These are phyloP conservation scores for Thalassarche chlororhynchos DNA, from an alignment of 2,113 vertebrate species.

Conservation along the genomic window DNA sequence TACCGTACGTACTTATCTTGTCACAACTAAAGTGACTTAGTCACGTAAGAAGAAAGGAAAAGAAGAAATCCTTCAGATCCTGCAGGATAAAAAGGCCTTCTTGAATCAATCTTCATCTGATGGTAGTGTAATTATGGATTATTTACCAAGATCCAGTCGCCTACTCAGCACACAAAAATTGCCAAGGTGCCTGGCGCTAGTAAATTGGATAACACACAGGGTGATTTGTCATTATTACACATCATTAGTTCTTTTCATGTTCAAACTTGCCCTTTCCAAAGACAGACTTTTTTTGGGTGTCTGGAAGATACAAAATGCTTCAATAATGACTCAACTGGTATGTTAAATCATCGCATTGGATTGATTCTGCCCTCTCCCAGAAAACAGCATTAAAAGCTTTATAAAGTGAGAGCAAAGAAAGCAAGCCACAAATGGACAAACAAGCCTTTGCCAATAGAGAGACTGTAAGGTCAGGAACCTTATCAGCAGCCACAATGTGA, in stretches of 20 bases:
- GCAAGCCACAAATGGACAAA: not conserved
- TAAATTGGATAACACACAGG: slow-evolving; percentile 51
- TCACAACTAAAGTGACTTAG: slow-evolving; percentile 9
- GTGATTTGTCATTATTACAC: slow-evolving; percentile 65
- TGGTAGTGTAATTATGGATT: slow-evolving; percentile 44
- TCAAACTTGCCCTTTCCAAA: slow-evolving; percentile 50
- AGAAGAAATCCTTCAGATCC: slow-evolving; percentile 17
- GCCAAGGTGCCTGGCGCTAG: not conserved
- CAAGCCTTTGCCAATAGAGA: not conserved
- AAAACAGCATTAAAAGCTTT: not conserved
- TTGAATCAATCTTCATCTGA: slow-evolving; percentile 52
- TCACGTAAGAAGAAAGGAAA: not conserved
- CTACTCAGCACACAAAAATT: not conserved
- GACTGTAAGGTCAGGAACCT: not conserved
- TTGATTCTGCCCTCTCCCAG: not conserved
- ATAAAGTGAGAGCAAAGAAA: not conserved
- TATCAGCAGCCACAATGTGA: not conserved
- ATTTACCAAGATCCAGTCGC: slow-evolving; percentile 53
- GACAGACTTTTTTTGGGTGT: not conserved
- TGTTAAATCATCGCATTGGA: not conserved
- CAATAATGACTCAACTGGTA: not conserved
- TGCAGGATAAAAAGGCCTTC: slow-evolving; percentile 8
- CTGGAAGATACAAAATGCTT: not conserved
- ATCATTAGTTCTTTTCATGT: slow-evolving; percentile 52
- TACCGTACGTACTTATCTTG: not conserved